Percentiles rank a stretch among this genome's conserved stretches.
phyloP scores from a whole-genome alignment of 2,113 vertebrate species.

The Amia ocellicauda region DNA sequence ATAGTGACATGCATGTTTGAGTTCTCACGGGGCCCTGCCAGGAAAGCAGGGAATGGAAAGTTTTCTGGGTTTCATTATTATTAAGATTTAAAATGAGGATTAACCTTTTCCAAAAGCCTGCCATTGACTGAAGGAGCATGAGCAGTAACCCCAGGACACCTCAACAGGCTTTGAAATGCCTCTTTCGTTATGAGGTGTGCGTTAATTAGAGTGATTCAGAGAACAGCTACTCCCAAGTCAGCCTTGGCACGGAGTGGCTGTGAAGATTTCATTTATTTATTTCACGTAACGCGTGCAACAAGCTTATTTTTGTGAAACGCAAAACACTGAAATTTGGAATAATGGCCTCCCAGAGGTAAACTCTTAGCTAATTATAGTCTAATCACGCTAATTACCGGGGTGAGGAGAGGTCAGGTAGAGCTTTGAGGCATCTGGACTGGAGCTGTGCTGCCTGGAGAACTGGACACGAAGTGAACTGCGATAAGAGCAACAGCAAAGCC shows the following conservation, averaged over 20 bases:
- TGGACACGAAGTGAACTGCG: background rate
- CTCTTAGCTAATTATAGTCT: conserved; percentile 35
- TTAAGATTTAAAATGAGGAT: conserved; percentile 14
- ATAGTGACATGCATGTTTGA: too few species aligned
- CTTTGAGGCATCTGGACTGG: background rate
- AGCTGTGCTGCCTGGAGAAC: background rate
- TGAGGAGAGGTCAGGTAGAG: conserved; percentile 41
- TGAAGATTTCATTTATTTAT: too few species aligned
- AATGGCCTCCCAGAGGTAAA: conserved; percentile 46
- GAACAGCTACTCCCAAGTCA: too few species aligned
- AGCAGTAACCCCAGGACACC: background rate
- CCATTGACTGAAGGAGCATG: background rate
- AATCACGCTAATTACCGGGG: conserved; percentile 41
- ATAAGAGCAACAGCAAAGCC: background rate
- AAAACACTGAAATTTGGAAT: conserved; percentile 26
- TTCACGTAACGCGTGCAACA: background rate
- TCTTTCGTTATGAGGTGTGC: background rate
- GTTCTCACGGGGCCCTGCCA: background rate
- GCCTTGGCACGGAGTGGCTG: too few species aligned
- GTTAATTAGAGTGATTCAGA: conserved; percentile 3
- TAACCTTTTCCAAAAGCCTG: background rate
- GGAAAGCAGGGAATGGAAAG: background rate
- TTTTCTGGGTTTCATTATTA: background rate
- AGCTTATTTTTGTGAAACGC: conserved; percentile 1
- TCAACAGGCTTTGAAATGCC: background rate